Evolutionary conservation across 2,797 vertebrate species (phyloP).

Genomic region (Sebastiscus tertius): DNA sequence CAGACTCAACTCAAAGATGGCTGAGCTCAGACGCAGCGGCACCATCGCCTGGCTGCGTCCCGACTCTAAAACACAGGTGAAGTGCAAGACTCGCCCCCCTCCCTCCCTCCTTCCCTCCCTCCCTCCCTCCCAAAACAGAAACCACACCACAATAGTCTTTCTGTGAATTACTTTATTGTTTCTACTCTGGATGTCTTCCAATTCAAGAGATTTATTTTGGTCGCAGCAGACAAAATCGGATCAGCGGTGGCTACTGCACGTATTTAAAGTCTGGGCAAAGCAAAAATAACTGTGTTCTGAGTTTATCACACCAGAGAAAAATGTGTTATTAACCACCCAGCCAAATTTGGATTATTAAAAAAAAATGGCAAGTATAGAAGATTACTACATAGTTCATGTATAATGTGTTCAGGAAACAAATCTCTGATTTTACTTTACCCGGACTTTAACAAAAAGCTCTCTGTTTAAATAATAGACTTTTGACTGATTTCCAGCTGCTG

Average conservation of each 20-base stretch:
- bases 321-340: no score
- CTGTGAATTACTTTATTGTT: slow-evolving; percentile 27
- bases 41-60: slow-evolving; percentile 93
- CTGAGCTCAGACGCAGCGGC: slow-evolving; percentile 89
- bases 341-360: no score
- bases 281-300: no score
- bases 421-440: no score
- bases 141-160: neutral
- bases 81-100: neutral
- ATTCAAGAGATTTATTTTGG: slow-evolving; percentile 35
- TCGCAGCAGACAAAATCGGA: slow-evolving; percentile 49
- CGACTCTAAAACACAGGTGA: slow-evolving; percentile 98
- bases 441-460: slow-evolving; percentile 33
- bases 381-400: no score
- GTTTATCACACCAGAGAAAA: no score
- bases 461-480: slow-evolving; percentile 41
- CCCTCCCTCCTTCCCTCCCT: neutral
- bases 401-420: no score
- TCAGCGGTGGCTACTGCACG: slow-evolving; percentile 17
- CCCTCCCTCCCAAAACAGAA: neutral
- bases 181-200: slow-evolving; percentile 20
- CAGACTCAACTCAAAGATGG: slow-evolving; percentile 94
- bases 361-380: no score
- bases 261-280: neutral
- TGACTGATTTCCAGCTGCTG: slow-evolving; percentile 6